Evolutionary conservation across 2,797 vertebrate genomes (phyloP), one percentile per base, ranked within the genome.

Genomic region (Petrocephalus schoutedeni): DNA sequence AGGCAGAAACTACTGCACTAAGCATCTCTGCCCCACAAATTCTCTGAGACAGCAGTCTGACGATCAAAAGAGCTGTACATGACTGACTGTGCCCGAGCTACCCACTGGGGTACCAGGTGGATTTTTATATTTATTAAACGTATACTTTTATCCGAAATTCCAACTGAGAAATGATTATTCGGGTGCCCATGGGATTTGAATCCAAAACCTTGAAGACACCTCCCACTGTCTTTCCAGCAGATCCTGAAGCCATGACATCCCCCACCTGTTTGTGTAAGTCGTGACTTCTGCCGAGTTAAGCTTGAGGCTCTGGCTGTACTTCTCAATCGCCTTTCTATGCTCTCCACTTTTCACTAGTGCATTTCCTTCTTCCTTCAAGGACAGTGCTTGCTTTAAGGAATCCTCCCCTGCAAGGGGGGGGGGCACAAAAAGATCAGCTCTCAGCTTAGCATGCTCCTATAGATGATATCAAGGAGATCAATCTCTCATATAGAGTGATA

Each of bases 321-420:
- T 99, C 89, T 98, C 97, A 36, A 96, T 92, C 49, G 97, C 98
- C 93, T 95, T 96, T 91, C 95, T 96, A 92, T 97, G 94, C 88
- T 97, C 96, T 89, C 96, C 96, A 89, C 97, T 98, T 94, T 97
- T 98, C 91, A 99, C 98, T 90, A 97, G 94, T 59, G 94, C 94
- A 89, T 99, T 99, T 86, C 98, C 98, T 94, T 98, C 97, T 86
- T 98, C 96, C 91, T 98, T 98, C 91, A 98, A 94, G 77, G 83
- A 12, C 90, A 87, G 95, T 85, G 94, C 97, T 93, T 91, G 96
- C 93, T 96, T 96, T 0, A 59, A 6, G 88, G 94, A 93, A 89
- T 93, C 94, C 64, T 93, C 93, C 54, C 91, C 92, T 90, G 93
- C 32, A 21, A 6, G n/a, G 6, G 58, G 19, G n/a, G 61, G 10